Evolutionary conservation across 2,797 vertebrate genomes (phyloP).

Genomic region (Neosilurus mollespiculum): DNA sequence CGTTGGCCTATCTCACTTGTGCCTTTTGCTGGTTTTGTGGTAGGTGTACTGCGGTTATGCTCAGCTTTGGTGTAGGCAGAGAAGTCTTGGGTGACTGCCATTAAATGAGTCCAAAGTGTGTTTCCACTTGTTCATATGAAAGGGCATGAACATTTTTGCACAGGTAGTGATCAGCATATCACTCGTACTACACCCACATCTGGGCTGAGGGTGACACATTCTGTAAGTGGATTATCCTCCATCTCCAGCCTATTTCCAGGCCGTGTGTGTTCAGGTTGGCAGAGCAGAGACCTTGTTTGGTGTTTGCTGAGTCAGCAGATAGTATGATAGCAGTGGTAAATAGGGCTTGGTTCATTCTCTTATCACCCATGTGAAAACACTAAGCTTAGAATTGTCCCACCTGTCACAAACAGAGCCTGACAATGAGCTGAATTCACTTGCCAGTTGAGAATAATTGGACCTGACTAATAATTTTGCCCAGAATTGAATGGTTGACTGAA

Average conservation of each 20-base stretch:
- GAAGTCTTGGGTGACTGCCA: neutral
- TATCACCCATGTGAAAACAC: conserved; percentile 23
- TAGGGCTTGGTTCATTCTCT: neutral
- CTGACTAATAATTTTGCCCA: neutral
- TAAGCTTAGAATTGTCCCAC: conserved; percentile 70
- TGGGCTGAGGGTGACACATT: conserved; percentile 46
- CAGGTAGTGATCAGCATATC: conserved; percentile 3
- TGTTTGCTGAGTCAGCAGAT: neutral
- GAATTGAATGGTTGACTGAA: neutral
- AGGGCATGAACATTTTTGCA: neutral
- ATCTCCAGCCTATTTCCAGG: conserved; percentile 55
- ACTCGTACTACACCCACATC: neutral
- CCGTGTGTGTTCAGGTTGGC: conserved; percentile 18
- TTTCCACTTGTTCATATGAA: conserved; percentile 6
- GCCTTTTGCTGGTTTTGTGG: neutral
- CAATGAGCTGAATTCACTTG: conserved; percentile 75
- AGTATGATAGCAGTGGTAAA: conserved; percentile 7
- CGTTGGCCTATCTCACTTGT: neutral
- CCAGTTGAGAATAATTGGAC: conserved; percentile 52
- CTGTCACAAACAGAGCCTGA: conserved; percentile 73
- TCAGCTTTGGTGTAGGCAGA: conserved; percentile 18
- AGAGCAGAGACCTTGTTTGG: neutral
- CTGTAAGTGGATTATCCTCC: conserved; percentile 60
- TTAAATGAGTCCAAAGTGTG: conserved; percentile 20
- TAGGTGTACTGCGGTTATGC: neutral